Evolutionary conservation across 2,888 invertebrate genomes (phyloP), one percentile per base, ranked within the genome.

Genomic region (Calameuta pallipes): DNA sequence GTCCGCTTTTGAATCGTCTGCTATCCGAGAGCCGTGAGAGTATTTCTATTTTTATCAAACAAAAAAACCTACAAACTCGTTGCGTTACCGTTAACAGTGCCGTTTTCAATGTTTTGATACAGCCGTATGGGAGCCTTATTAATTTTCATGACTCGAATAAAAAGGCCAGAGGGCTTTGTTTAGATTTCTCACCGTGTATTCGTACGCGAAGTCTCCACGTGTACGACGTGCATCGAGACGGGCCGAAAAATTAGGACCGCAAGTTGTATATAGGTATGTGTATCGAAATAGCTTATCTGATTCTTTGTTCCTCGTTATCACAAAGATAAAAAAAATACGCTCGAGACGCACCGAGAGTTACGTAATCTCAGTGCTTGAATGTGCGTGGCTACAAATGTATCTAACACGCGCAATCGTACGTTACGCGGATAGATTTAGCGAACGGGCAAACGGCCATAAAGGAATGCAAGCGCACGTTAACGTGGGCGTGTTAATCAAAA

Each of bases 401-500:
- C 4, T 56, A 12, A 56, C 41, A 23, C 6, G 41, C 23, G 41
- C 23, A 23, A 56, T 56, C 41, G 6, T 56, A 56, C 41, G 23
- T 15, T 56, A 56, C 15, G 23, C 41, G 41, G 41, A 56, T 56
- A 56, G 41, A 56, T 56, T 23, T 56, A 56, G 41, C 1, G 41
- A 23, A 56, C 41, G 41, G 41, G 41, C 41, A 56, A 56, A 56
- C 41, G 41, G 23, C 23, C 23, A 6, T 23, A 23, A 56, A 23
- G 41, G 23, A 23, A 56, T 56, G 23, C 41, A 56, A 56, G 41
- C 23, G 41, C 9, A 2, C 35, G 69, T 80, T 77, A 78, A 80
- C 82, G 83, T 80, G 80, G 81, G 80, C 75, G 82, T 79, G 75
- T 83, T 82, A 82, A 85, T 84, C 83, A 81, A 82, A 80, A 80